A percentile compares a stretch with the other conserved stretches of the same genome.
phyloP scores from a whole-genome alignment of 2,888 invertebrate genomes.

The Rotaria magnacalcarata region DNA sequence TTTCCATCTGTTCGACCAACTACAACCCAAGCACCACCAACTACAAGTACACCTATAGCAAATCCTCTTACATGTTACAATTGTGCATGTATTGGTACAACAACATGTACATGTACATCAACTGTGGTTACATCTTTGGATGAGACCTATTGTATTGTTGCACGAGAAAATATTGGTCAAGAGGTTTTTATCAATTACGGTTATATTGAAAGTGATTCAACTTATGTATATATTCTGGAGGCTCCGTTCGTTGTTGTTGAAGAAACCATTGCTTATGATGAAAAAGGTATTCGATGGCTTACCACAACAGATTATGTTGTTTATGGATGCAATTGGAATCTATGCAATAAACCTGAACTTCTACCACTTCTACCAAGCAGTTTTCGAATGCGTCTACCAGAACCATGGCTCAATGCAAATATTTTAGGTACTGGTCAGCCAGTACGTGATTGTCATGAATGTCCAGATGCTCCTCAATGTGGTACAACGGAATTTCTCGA shows the following conservation, averaged over 20 bases:
- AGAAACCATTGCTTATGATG: neutral
- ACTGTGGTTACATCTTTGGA: neutral
- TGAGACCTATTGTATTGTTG: neutral
- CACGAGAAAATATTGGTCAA: neutral
- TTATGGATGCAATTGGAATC: constrained; percentile 29
- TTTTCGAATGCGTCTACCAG: neutral
- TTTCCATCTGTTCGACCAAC: neutral
- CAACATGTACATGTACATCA: neutral
- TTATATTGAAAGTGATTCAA: neutral
- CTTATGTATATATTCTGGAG: neutral
- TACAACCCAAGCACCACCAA: neutral
- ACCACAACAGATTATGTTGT: neutral
- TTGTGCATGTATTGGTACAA: neutral
- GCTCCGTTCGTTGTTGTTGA: neutral
- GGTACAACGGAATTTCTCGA: neutral
- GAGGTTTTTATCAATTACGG: neutral
- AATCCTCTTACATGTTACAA: neutral
- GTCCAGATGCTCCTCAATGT: neutral
- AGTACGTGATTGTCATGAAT: neutral
- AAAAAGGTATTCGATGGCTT: neutral
- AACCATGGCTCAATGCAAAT: neutral
- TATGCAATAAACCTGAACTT: neutral
- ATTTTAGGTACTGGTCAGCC: neutral
- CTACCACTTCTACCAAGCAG: neutral
- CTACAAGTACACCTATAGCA: neutral